These are phyloP conservation scores for Potamilus streckersoni DNA, from an alignment of 1,140 invertebrate species.

Conservation along the genomic window DNA sequence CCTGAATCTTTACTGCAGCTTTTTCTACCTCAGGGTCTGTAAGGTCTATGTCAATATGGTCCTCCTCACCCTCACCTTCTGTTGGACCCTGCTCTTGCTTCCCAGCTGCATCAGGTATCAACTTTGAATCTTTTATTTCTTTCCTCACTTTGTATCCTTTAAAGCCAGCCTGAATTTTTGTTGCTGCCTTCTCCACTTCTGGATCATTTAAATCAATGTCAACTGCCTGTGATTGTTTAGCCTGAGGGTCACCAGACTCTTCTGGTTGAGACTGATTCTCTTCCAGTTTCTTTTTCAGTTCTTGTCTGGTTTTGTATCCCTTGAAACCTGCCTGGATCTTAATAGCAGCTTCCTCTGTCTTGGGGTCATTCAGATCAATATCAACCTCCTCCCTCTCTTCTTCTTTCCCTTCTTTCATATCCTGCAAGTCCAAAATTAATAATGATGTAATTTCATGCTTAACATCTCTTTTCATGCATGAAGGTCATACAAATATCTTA, in stretches of 20 bases:
- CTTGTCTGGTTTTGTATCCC: conserved; percentile 50
- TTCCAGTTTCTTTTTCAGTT: conserved; percentile 36
- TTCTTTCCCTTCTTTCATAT: conserved; percentile 5
- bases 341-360: conserved; percentile 64
- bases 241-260: conserved; percentile 9
- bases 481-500: too few species aligned
- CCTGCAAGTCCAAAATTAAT: conserved; percentile 5
- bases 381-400: conserved; percentile 39
- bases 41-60: conserved; percentile 52
- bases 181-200: conserved; percentile 44
- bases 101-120: conserved; percentile 7
- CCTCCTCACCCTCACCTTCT: conserved; percentile 5
- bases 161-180: conserved; percentile 57
- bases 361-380: conserved; percentile 71
- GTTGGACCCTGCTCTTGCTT: background rate
- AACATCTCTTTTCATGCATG: too few species aligned
- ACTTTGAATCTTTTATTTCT: conserved; percentile 29
- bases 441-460: too few species aligned
- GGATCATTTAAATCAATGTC: conserved; percentile 40
- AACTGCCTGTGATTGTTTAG: conserved; percentile 21
- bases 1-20: conserved; percentile 58
- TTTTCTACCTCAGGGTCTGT: conserved; percentile 43
- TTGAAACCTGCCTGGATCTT: conserved; percentile 58
- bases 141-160: conserved; percentile 39
- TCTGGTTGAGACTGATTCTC: conserved; percentile 8